phyloP scores from a whole-genome alignment of 2,113 vertebrate genomes.

The Gasterosteus aculeatus region DNA sequence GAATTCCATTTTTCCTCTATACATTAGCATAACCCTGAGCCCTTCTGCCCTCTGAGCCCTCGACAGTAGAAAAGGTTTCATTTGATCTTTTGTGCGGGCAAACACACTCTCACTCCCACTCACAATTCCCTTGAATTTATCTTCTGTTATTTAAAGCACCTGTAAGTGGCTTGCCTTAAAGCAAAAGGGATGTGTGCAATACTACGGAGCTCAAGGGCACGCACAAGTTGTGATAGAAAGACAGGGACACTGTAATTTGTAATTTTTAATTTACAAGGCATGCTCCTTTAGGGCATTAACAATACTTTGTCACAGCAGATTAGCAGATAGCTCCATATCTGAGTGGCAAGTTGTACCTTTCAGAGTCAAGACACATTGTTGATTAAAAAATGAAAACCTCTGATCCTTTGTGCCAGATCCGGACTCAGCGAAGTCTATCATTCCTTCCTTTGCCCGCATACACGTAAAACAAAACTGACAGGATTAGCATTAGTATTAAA shows the following conservation, averaged over 20 bases:
- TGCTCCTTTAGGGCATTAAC: background rate
- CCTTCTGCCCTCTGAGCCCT: slow-evolving; percentile 39
- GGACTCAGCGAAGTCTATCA: background rate
- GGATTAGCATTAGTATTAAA: background rate
- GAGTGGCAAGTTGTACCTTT: background rate
- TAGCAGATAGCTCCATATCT: background rate
- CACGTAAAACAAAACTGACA: slow-evolving; percentile 6
- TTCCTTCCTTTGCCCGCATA: slow-evolving; percentile 1
- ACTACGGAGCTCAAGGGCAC: slow-evolving; percentile 14
- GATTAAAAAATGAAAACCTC: background rate
- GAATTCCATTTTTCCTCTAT: slow-evolving; percentile 50
- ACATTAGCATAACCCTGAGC: slow-evolving; percentile 57
- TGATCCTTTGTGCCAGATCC: background rate
- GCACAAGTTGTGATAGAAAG: background rate
- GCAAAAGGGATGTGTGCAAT: slow-evolving; percentile 10
- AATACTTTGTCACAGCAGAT: background rate
- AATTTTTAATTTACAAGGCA: slow-evolving; percentile 10
- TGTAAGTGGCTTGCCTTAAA: slow-evolving; percentile 41
- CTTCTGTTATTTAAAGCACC: slow-evolving; percentile 34
- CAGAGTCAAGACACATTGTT: background rate
- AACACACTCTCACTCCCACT: background rate
- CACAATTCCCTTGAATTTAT: slow-evolving; percentile 21
- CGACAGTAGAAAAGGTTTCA: slow-evolving; percentile 36
- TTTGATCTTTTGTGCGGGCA: slow-evolving; percentile 51
- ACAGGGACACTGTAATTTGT: slow-evolving; percentile 10